Base-by-base conservation (phyloP, 2,888 invertebrate genomes). In the Drosophila rubida region DNA sequence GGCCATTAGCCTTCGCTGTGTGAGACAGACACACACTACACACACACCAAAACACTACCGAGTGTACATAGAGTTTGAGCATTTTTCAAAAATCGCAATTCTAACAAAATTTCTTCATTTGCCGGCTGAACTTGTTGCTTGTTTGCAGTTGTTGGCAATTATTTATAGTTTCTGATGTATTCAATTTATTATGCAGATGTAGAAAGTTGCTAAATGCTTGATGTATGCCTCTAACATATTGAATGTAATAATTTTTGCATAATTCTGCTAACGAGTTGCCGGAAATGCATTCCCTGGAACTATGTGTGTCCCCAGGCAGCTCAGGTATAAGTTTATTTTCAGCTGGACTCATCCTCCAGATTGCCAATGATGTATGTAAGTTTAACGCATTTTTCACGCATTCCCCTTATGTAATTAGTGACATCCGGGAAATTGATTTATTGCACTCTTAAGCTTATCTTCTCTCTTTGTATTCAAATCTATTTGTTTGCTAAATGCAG, bases 41-140 rank as follows among this genome's bases (percentile, higher is more conserved):
- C 46, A 59, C 32, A 50, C 27, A 22, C 45, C 9, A 32, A 30
- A 41, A 14, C 27, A 13, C 8, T n/a, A 54, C 32, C 25, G 25
- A 25, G 42, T 9, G 48, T 37, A 22, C 41, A 7, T 16, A 50
- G 23, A 41, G 25, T 30, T 53, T 41, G 41, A 13, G 69, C 60
- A 70, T 73, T 69, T 68, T 68, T 73, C 45, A 72, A 78, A 82
- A 78, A 68, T 78, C 67, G 65, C 69, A 87, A 75, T 80, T 88
- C 78, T 80, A 76, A 87, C 75, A 78, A 84, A 88, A 88, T 88
- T 87, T 88, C 81, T 87, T 85, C 69, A 88, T 80, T 84, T 87
- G 64, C 45, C 49, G 49, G 69, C 61, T 85, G 75, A 87, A 87
- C 83, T 84, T 86, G 77, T 73, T 65, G 75, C 78, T 70, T 65